These are phyloP conservation scores for Leptocoma aspasia DNA, from an alignment of 2,113 vertebrate species.

Conservation along the genomic window DNA sequence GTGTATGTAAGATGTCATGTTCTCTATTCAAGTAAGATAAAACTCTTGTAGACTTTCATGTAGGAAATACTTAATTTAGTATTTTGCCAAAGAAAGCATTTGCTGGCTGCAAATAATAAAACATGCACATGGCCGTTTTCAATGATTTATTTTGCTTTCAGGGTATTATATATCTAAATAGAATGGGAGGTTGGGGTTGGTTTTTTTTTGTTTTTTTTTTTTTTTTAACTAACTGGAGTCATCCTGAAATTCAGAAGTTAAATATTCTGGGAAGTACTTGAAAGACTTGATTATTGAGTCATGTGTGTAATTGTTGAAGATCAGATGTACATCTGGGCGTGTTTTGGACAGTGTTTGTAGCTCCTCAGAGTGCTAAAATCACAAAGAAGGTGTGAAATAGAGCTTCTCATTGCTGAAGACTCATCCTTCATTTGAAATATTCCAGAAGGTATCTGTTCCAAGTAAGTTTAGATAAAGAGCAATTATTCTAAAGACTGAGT, in stretches of 20 bases:
- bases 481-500: background rate
- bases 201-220: background rate
- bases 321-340: rapidly evolving
- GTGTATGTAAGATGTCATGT: background rate
- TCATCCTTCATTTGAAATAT: background rate
- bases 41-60: background rate
- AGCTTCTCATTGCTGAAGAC: background rate
- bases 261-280: background rate
- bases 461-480: background rate
- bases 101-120: background rate
- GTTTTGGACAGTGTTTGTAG: background rate
- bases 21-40: background rate
- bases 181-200: background rate
- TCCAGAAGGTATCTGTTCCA: background rate
- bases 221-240: background rate
- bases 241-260: background rate
- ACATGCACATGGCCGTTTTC: background rate
- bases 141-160: background rate
- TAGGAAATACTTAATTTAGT: background rate
- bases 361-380: background rate
- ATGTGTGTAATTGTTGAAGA: background rate
- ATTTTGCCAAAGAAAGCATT: background rate
- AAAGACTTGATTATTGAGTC: background rate
- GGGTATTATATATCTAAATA: background rate
- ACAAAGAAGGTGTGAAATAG: background rate